These are phyloP conservation scores for Lutraria lutraria DNA, from an alignment of 2,888 invertebrate species.

Conservation along the genomic window DNA sequence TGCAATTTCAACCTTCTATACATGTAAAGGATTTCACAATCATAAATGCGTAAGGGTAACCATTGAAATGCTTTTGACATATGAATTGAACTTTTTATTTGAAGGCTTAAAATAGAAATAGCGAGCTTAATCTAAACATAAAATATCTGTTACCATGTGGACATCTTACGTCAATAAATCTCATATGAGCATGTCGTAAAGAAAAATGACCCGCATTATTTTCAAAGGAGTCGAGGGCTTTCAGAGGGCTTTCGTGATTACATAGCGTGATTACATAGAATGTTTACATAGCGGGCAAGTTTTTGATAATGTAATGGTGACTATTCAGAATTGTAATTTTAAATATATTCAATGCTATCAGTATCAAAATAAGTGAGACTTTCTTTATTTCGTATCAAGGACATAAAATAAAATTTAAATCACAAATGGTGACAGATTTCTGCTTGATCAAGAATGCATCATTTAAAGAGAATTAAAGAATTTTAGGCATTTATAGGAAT, in stretches of 20 bases:
- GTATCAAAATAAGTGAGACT: too few species aligned
- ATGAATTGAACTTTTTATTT: conserved; percentile 23
- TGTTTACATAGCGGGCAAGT: conserved; percentile 5
- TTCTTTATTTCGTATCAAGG: too few species aligned
- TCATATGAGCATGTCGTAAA: neutral
- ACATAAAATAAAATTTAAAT: too few species aligned
- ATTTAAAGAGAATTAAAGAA: too few species aligned
- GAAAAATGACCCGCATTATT: conserved; percentile 3
- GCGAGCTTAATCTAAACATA: neutral
- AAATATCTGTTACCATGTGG: conserved; percentile 10
- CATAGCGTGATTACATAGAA: too few species aligned
- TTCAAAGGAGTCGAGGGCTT: neutral
- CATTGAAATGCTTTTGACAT: neutral
- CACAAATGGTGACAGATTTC: too few species aligned
- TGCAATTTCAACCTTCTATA: conserved; percentile 9
- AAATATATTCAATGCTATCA: too few species aligned
- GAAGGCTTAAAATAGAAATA: conserved; percentile 19
- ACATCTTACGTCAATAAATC: neutral
- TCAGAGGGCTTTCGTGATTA: too few species aligned
- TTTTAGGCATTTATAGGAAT: too few species aligned
- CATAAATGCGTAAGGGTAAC: neutral
- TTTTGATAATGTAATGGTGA: conserved; percentile 12
- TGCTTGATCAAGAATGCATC: too few species aligned
- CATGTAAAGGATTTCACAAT: conserved; percentile 2
- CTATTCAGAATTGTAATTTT: neutral